A percentile compares a stretch with the other conserved stretches of the same genome.
phyloP scores from a whole-genome alignment of 2,113 vertebrate genomes.

The Emydura subglobosa region DNA sequence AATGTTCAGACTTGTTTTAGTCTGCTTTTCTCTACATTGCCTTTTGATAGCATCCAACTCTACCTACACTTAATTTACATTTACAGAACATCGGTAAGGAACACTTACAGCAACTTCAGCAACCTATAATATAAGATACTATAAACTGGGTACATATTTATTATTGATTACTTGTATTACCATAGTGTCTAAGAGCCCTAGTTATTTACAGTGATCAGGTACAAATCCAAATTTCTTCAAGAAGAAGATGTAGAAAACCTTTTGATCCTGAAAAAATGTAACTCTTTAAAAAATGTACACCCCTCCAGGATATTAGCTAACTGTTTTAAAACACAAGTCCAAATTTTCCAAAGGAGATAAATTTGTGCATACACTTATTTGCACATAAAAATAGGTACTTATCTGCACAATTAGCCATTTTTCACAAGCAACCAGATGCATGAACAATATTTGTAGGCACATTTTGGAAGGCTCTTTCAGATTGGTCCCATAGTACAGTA shows the following conservation, averaged over 20 bases:
- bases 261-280: not conserved
- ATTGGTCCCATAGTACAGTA: not conserved
- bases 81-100: not conserved
- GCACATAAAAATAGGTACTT: fast-evolving
- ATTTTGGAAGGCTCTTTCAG: not conserved
- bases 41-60: not conserved
- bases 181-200: too few species aligned
- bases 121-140: not conserved
- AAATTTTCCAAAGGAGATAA: not conserved
- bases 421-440: not conserved
- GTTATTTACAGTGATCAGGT: too few species aligned
- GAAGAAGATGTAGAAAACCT: not conserved
- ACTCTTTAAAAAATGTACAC: not conserved
- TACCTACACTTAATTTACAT: not conserved
- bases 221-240: not conserved
- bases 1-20: not conserved
- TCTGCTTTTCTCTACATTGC: not conserved
- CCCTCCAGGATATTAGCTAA: not conserved
- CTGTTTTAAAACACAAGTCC: not conserved
- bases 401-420: not conserved
- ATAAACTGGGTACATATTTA: not conserved
- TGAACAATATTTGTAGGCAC: fast-evolving
- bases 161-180: too few species aligned
- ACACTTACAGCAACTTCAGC: not conserved
- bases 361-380: not conserved